Evolutionary conservation across 2,888 invertebrate species (phyloP).

Genomic region (Drosophila sordidapex): DNA sequence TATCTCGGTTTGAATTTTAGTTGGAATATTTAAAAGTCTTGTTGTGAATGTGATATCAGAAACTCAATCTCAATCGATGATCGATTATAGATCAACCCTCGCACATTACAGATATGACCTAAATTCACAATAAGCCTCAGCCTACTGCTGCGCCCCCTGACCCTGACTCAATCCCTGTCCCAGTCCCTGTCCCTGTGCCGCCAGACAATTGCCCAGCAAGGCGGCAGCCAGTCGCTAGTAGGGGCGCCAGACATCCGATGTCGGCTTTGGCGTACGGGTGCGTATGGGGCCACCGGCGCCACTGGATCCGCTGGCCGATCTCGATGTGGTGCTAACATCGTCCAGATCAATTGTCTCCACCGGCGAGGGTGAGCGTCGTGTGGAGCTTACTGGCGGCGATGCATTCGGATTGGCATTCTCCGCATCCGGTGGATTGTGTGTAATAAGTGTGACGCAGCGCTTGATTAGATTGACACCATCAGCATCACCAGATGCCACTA

Average conservation of each 20-base stretch:
- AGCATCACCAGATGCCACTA: constrained; percentile 38
- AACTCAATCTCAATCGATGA: constrained; percentile 1
- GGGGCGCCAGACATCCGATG: constrained; percentile 92
- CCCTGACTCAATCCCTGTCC: not conserved
- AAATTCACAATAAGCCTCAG: constrained; percentile 38
- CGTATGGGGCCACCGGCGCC: constrained; percentile 78
- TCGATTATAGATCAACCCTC: constrained; percentile 28
- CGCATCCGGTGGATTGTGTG: constrained; percentile 81
- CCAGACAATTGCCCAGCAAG: constrained; percentile 73
- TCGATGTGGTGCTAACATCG: constrained; percentile 80
- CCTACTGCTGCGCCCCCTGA: constrained; percentile 4
- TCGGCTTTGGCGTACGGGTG: constrained; percentile 84
- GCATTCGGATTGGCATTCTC: constrained; percentile 83
- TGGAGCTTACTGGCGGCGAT: constrained; percentile 85
- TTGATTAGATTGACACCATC: constrained; percentile 84
- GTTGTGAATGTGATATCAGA: not conserved
- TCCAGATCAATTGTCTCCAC: constrained; percentile 85
- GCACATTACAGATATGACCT: constrained; percentile 59
- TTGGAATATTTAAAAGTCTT: not conserved
- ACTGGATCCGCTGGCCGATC: constrained; percentile 73
- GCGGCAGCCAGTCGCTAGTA: constrained; percentile 86
- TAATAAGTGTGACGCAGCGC: constrained; percentile 82
- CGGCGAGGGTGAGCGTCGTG: constrained; percentile 87
- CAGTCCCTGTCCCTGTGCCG: constrained; percentile 35
- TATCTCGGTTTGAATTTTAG: not conserved